Percentiles rank a stretch among this genome's conserved stretches.
These are phyloP conservation scores for Mechanitis mazaeus DNA, from an alignment of 2,888 invertebrate species.

Conservation along the genomic window DNA sequence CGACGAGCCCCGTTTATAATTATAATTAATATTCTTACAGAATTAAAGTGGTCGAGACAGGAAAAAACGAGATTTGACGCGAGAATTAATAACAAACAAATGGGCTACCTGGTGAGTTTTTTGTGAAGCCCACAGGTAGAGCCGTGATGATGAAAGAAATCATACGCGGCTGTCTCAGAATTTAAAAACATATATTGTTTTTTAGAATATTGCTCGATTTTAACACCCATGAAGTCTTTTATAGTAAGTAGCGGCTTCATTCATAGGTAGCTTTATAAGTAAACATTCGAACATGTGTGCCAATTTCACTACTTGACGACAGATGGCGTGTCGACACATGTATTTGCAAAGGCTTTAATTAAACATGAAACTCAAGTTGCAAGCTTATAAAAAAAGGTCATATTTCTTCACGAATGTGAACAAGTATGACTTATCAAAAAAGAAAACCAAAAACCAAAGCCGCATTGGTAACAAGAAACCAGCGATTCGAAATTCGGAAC, in stretches of 20 bases:
- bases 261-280: conserved; percentile 52
- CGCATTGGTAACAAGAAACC: conserved; percentile 73
- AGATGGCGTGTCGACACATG: conserved; percentile 51
- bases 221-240: conserved; percentile 72
- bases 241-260: conserved; percentile 47
- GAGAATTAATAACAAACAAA: conserved; percentile 78
- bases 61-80: conserved; percentile 71
- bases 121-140: conserved; percentile 72
- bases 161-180: conserved; percentile 69
- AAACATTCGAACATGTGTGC: conserved; percentile 42
- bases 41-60: conserved; percentile 69
- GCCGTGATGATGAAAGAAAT: conserved; percentile 68
- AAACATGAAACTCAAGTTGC: conserved; percentile 31
- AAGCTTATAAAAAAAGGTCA: conserved; percentile 41
- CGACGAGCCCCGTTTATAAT: conserved; percentile 73
- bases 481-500: conserved; percentile 63
- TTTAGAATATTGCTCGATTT: conserved; percentile 54
- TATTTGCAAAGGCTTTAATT: conserved; percentile 32
- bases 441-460: conserved; percentile 51
- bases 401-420: conserved; percentile 44
- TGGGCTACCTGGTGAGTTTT: conserved; percentile 76
- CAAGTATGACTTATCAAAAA: conserved; percentile 55
- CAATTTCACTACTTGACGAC: conserved; percentile 53
- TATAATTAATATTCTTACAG: conserved; percentile 77
- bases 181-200: conserved; percentile 53